These are phyloP conservation scores for Glossosoma conforme DNA, from an alignment of 1,140 invertebrate species.

Conservation along the genomic window DNA sequence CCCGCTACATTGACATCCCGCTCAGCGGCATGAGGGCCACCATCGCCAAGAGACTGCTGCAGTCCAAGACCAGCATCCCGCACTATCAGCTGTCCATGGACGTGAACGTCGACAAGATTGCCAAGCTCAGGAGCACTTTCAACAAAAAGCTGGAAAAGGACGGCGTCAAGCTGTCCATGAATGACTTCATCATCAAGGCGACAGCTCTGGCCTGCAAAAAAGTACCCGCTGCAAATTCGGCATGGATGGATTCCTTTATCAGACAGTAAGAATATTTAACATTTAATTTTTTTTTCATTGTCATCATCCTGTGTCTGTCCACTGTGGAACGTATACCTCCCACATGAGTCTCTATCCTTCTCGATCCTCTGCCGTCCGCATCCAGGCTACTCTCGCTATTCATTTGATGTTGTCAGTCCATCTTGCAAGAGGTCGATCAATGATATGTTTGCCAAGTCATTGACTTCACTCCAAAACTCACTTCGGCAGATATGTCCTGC, in stretches of 20 bases:
- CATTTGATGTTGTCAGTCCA: no score
- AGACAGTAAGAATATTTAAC: constrained; percentile 78
- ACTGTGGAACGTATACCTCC: no score
- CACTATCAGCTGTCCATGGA: constrained; percentile 95
- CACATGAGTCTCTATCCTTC: no score
- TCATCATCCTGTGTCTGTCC: no score
- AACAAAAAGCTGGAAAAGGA: constrained; percentile 78
- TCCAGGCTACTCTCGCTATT: no score
- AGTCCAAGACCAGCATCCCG: constrained; percentile 92
- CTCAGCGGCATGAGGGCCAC: constrained; percentile 82
- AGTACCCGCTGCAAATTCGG: constrained; percentile 92
- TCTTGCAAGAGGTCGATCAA: no score
- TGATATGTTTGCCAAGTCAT: no score
- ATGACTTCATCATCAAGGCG: constrained; percentile 97
- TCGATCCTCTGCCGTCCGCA: no score
- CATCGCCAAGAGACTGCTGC: constrained; percentile 85
- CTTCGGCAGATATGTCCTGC: no score
- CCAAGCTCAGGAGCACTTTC: constrained; percentile 62
- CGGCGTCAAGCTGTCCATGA: constrained; percentile 84
- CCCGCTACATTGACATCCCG: constrained; percentile 73
- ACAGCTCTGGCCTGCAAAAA: constrained; percentile 85
- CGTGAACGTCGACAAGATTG: constrained; percentile 73
- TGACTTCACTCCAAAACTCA: no score
- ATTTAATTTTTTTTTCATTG: no score
- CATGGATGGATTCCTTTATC: constrained; percentile 93